Percentiles rank a stretch among this genome's conserved stretches.
phyloP scores from a whole-genome alignment of 2,113 vertebrate species.

The Dicaeum eximium region DNA sequence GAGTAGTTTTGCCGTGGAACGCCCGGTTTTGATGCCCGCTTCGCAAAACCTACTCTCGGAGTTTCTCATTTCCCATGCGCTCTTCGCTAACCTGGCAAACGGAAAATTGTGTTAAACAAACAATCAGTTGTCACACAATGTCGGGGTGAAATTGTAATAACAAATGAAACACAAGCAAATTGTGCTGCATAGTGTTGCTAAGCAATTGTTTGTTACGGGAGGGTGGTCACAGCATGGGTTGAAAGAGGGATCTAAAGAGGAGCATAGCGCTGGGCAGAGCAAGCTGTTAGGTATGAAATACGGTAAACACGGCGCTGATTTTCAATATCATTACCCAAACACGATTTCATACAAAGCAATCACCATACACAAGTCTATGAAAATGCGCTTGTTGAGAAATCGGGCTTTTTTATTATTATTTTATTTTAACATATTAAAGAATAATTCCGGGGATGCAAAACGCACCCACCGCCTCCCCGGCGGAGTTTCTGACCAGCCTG shows the following conservation, averaged over 20 bases:
- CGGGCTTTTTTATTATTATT: not conserved
- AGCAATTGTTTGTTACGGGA: slow-evolving; percentile 69
- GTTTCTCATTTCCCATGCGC: not conserved
- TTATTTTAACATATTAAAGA: slow-evolving; percentile 54
- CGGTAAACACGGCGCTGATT: slow-evolving; percentile 69
- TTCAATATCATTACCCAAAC: slow-evolving; percentile 72
- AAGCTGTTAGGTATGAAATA: slow-evolving; percentile 55
- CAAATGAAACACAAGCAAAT: slow-evolving; percentile 70
- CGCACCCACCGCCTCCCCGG: not conserved
- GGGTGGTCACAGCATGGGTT: slow-evolving; percentile 69
- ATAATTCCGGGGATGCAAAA: not conserved
- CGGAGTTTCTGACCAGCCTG: not conserved
- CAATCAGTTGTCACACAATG: slow-evolving; percentile 38
- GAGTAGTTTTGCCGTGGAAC: not conserved
- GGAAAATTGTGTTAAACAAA: slow-evolving; percentile 38
- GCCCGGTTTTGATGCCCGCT: not conserved
- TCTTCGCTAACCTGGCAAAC: slow-evolving; percentile 5
- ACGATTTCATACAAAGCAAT: slow-evolving; percentile 76
- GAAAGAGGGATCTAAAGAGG: slow-evolving; percentile 46
- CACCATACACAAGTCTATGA: slow-evolving; percentile 57
- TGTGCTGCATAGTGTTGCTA: slow-evolving; percentile 73
- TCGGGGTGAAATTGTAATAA: slow-evolving; percentile 67
- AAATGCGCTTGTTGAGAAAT: slow-evolving; percentile 55
- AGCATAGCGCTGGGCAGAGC: not conserved
- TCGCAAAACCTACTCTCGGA: not conserved